These are phyloP conservation scores for Yponomeuta cagnagella DNA, from an alignment of 2,888 invertebrate species.

Conservation along the genomic window DNA sequence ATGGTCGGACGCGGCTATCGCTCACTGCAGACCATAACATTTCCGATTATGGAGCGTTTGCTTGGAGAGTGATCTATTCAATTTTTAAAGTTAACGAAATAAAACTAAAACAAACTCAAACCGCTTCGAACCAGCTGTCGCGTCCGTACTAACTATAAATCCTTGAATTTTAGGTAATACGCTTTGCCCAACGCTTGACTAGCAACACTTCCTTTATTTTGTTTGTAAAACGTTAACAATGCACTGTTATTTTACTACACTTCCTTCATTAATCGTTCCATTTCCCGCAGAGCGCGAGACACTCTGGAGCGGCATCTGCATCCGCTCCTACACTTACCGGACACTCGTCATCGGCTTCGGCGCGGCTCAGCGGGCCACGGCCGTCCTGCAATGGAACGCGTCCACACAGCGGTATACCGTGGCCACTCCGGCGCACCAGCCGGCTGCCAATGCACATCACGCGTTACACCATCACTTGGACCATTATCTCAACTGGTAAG, in stretches of 20 bases:
- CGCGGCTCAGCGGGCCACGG: constrained; percentile 87
- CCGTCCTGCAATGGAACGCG: constrained; percentile 88
- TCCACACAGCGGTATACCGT: constrained; percentile 86
- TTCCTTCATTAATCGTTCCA: neutral
- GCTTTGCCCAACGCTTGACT: too few relatives aligned
- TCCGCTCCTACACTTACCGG: constrained; percentile 95
- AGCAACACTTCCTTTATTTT: too few relatives aligned
- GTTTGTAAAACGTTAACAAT: too few relatives aligned
- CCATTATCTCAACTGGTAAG: constrained; percentile 86
- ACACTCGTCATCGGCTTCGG: constrained; percentile 94
- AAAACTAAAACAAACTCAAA: too few relatives aligned
- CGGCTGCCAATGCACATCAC: constrained; percentile 92
- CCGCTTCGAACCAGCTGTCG: too few relatives aligned
- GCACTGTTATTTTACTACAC: too few relatives aligned
- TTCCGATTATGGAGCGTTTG: too few relatives aligned
- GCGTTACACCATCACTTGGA: constrained; percentile 92
- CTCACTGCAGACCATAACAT: too few relatives aligned
- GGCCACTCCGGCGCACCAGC: constrained; percentile 85
- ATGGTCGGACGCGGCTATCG: neutral
- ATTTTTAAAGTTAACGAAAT: too few relatives aligned
- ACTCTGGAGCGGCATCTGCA: constrained; percentile 76
- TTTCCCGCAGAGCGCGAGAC: constrained; percentile 71
- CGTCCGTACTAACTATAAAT: too few relatives aligned
- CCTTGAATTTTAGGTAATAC: too few relatives aligned
- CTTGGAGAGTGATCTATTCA: too few relatives aligned